Evolutionary conservation across 2,113 vertebrate species (phyloP).

Genomic region (Ancistrus triradiatus): DNA sequence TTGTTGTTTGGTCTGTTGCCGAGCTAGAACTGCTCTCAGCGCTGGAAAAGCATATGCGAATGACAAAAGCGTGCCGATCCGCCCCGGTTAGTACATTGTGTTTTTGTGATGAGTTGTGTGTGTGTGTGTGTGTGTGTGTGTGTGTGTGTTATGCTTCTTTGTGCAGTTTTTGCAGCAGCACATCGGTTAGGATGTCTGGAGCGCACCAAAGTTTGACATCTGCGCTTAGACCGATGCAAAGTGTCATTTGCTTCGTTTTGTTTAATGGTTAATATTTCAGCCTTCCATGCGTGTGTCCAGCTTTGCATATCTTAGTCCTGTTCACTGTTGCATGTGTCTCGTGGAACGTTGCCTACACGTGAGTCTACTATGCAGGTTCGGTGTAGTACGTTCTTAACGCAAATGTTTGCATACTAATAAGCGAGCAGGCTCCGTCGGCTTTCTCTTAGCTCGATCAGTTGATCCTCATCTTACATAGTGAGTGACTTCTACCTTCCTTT

Average conservation of each 20-base stretch:
- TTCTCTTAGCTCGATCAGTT: background rate
- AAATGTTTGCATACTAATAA: too few species aligned
- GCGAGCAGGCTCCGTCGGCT: too few species aligned
- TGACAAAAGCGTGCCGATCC: slow-evolving; percentile 2
- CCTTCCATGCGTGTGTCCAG: too few species aligned
- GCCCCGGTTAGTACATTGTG: slow-evolving; percentile 17
- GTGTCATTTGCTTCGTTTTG: too few species aligned
- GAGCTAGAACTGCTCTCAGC: slow-evolving; percentile 51
- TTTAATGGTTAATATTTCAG: background rate
- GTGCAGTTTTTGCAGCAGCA: background rate
- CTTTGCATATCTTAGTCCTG: too few species aligned
- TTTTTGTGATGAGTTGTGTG: background rate
- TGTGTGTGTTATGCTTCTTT: background rate
- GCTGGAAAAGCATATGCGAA: slow-evolving; percentile 25
- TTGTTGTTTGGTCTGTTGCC: slow-evolving; percentile 60
- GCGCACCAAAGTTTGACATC: slow-evolving; percentile 19
- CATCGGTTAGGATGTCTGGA: background rate
- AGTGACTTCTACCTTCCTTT: too few species aligned
- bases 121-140: background rate
- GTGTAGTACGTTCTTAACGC: too few species aligned
- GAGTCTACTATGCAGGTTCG: slow-evolving; percentile 3
- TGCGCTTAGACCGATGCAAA: background rate
- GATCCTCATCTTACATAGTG: too few species aligned
- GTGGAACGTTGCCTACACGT: background rate
- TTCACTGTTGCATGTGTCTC: background rate